Conservation (phyloP, 2,888 invertebrate genomes). For the Rosalia funebris region DNA sequence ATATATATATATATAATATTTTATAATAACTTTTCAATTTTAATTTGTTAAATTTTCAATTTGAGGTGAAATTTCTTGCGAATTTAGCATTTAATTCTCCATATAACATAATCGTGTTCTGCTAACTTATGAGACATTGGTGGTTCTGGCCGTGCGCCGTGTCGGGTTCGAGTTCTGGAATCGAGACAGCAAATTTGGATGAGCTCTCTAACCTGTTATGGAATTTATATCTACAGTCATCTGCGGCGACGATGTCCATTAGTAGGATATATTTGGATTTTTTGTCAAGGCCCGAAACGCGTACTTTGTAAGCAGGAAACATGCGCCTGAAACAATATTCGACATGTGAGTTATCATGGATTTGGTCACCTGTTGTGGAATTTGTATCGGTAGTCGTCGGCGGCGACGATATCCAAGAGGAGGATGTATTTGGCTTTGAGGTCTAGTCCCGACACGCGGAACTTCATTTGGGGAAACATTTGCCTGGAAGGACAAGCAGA, state of each 20-base stretch:
- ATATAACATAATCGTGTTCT: too few species aligned
- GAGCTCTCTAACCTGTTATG: conserved; percentile 81
- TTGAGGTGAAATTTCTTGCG: too few species aligned
- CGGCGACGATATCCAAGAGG: conserved; percentile 97
- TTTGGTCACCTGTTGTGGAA: conserved; percentile 88
- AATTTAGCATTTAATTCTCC: too few species aligned
- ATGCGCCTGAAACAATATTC: conserved; percentile 84
- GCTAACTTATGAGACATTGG: too few species aligned
- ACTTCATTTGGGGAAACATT: conserved; percentile 99
- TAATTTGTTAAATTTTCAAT: too few species aligned
- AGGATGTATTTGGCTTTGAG: conserved; percentile 99
- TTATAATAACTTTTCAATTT: too few species aligned
- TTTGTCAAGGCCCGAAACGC: conserved; percentile 96
- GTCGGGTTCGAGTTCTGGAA: too few species aligned
- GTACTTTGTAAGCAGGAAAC: conserved; percentile 98
- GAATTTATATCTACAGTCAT: conserved; percentile 95
- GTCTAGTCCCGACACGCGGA: conserved; percentile 97
- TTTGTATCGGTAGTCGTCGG: conserved; percentile 98
- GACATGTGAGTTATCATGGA: conserved; percentile 38
- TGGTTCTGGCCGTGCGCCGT: too few species aligned
- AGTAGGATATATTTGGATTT: conserved; percentile 97
- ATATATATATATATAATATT: too few species aligned
- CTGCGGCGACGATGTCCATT: conserved; percentile 97
- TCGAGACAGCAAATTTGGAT: too few species aligned
- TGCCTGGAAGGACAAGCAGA: conserved; percentile 78